Evolutionary conservation across 2,888 invertebrate species (phyloP), one percentile per base, ranked within the genome.

Genomic region (Caenorhabditis virilis): DNA sequence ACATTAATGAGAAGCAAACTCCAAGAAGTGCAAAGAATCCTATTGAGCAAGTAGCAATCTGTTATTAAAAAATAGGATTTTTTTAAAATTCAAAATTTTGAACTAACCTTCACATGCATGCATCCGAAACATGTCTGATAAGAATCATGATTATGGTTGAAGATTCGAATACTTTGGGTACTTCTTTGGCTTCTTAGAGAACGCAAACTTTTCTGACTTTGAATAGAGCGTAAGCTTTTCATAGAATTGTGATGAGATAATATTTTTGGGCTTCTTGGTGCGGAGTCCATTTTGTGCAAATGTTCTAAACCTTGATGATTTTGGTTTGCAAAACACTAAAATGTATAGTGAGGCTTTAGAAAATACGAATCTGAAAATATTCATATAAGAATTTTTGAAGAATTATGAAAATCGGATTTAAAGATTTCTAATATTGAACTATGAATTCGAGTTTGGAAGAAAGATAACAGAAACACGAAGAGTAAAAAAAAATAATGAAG

Each of bases 51-150:
- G 75, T 69, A 0, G 75, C 75, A 18, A 70, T 67, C 69, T 69
- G 20, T 15, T 9, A 33, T 23, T 18, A 47, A 47, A n/a, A 38
- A 11, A 36, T 36, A 5, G 7, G 36, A 36, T 36, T 41, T 18
- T 41, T 22, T 42, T 22, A 11, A 25, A 25, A 42, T 25, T 15
- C 2, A 42, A 23, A 25, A 4, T 42, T 49, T 48, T 18, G 13
- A 11, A 48, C 4, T 26, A 18, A 72, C 72, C 60, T 67, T 69
- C 2, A 71, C 71, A 50, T 75, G 75, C 43, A 75, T 60, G 11
- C 47, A 62, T 26, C 72, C 72, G 49, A 72, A 75, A 36, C 72
- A 67, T 2, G 75, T 75, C 25, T 55, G 64, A 59, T 75, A 75
- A 2, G 69, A 55, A 16, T 55, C 61, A 50, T 75, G 75, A 13